Evolutionary conservation across 2,797 vertebrate genomes (phyloP), one percentile per base, ranked within the genome.

Genomic region (Loriculus beryllinus): DNA sequence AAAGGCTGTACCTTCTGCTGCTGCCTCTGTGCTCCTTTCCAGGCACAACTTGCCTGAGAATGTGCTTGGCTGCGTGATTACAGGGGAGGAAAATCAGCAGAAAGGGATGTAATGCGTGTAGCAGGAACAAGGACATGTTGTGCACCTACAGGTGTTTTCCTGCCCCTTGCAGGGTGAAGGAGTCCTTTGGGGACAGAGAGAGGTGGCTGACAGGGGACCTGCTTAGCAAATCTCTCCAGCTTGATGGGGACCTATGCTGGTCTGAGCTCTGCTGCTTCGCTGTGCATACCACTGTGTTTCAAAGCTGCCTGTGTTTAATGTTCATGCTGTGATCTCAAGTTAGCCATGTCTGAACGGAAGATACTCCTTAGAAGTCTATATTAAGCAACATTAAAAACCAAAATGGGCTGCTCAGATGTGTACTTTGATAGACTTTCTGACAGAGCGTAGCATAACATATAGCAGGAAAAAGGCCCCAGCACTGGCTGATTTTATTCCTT

Each of bases 321-420:
- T 47, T 93, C 86, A 25, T 2, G 35, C 95, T 95, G 96, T 57
- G 92, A 79, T 77, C 82, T 87, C 18, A 10, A 87, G 94, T 48
- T 48, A 54, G 42, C 87, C 0, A 8, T 37, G 70, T 52, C 84
- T 92, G 88, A 93, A 7, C 70, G 48, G 76, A 57, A 77, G 83
- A 59, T 43, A 14, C 74, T 85, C 64, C 86, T 91, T n/a, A 71
- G 68, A 84, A 95, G 82, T 71, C 80, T 81, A 13, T 70, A 71
- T 89, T 89, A 93, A 92, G 94, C 43, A 75, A 42, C 67, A 39
- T 51, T 52, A 95, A 89, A 88, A 92, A 82, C 70, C 33, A 37
- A 40, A 91, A 17, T 12, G 6, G 65, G 69, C 59, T 71, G 80
- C 71, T 86, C 35, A 12, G 60, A 65, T 14, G 2, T 51, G 31